Conservation (phyloP, 1,140 invertebrate species). For the Drosophila hydei region DNA sequence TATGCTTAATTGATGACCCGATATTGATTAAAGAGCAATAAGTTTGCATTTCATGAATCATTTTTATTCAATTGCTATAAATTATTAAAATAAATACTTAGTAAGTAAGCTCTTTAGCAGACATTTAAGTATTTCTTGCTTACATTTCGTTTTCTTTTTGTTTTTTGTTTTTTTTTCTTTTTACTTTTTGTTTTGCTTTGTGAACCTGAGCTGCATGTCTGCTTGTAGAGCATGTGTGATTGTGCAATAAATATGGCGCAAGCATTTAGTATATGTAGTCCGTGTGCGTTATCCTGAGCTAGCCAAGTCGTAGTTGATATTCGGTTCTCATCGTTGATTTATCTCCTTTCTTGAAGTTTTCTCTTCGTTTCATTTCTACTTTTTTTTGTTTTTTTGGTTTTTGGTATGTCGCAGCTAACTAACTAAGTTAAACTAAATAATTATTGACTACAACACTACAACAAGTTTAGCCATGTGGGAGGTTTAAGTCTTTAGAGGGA, state of each 20-base stretch:
- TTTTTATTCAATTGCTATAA: conserved; percentile 82
- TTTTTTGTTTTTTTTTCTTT: conserved; percentile 10
- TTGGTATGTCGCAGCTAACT: conserved; percentile 81
- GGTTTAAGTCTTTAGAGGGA: conserved; percentile 50
- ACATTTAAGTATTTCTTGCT: conserved; percentile 50
- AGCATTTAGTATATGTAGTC: conserved; percentile 55
- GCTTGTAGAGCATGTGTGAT: conserved; percentile 59
- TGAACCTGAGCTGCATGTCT: conserved; percentile 72
- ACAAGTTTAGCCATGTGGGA: conserved; percentile 71
- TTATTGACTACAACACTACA: conserved; percentile 73
- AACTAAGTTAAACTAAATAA: conserved; percentile 80
- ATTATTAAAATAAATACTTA: conserved; percentile 78
- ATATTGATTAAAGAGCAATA: not conserved
- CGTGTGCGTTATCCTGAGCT: conserved; percentile 72
- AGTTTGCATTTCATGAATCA: conserved; percentile 69
- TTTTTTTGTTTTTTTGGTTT: conserved; percentile 50
- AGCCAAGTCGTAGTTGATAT: conserved; percentile 50
- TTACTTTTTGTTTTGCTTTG: conserved; percentile 31
- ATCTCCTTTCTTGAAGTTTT: conserved; percentile 45
- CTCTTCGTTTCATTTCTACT: conserved; percentile 13
- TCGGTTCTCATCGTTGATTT: conserved; percentile 29
- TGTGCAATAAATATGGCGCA: conserved; percentile 79
- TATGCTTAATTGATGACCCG: too few relatives aligned
- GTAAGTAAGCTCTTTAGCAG: conserved; percentile 70
- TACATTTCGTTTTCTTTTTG: conserved; percentile 17